These are phyloP conservation scores for Gymnarchus niloticus DNA, from an alignment of 2,113 vertebrate species.

Conservation along the genomic window DNA sequence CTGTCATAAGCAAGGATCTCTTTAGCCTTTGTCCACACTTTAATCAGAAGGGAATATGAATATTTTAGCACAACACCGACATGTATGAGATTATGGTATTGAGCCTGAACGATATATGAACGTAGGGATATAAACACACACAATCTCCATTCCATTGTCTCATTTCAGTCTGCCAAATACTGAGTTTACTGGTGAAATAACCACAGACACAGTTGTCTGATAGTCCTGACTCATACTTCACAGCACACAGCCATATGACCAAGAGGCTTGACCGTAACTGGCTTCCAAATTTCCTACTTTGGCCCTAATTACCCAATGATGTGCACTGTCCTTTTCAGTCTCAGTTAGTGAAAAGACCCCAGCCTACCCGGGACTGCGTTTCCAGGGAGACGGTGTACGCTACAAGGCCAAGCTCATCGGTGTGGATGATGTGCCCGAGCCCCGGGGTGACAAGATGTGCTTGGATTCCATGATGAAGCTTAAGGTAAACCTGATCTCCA, in stretches of 20 bases:
- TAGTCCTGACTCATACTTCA: not conserved
- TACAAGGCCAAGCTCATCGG: constrained; percentile 85
- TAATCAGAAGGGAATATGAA: too few species aligned
- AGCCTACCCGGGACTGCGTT: constrained; percentile 39
- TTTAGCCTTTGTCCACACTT: too few species aligned
- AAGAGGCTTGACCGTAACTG: too few species aligned
- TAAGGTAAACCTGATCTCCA: constrained; percentile 68
- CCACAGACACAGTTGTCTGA: not conserved
- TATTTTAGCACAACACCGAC: too few species aligned
- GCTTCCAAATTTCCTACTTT: not conserved
- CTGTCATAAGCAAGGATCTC: too few species aligned
- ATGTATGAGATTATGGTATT: too few species aligned
- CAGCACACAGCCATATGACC: not conserved
- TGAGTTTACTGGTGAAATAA: too few species aligned
- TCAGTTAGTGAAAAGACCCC: constrained; percentile 9
- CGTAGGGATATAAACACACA: not conserved
- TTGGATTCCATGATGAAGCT: constrained; percentile 97
- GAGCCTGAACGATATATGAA: too few species aligned
- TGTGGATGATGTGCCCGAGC: constrained; percentile 73
- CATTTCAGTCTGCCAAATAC: not conserved
- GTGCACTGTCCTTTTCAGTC: constrained; percentile 25
- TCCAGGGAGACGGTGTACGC: constrained; percentile 62
- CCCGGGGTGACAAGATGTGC: constrained; percentile 89
- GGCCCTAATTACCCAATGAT: not conserved
- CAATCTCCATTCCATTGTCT: not conserved